These are phyloP conservation scores for Bombus superbus DNA, from an alignment of 1,140 invertebrate species.

Conservation along the genomic window DNA sequence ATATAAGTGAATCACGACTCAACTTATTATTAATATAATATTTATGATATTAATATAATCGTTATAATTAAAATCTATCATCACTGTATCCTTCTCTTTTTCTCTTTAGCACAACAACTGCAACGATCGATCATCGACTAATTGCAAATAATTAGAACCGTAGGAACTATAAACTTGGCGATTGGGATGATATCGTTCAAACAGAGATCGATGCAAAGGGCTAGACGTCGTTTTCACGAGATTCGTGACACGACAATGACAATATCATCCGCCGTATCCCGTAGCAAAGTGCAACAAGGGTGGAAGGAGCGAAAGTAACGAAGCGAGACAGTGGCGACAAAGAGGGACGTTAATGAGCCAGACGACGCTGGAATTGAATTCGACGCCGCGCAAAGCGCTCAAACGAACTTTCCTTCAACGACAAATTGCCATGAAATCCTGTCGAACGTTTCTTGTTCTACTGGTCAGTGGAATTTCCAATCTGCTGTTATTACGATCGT, in stretches of 20 bases:
- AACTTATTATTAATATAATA: too few species aligned
- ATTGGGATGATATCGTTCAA: background rate
- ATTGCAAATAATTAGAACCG: background rate
- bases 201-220: background rate
- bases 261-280: background rate
- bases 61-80: too few species aligned
- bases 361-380: slow-evolving; percentile 45
- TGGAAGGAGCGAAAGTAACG: slow-evolving; percentile 19
- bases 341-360: slow-evolving; percentile 54
- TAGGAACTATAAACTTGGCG: background rate
- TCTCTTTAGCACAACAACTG: too few species aligned
- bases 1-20: too few species aligned
- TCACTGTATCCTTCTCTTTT: too few species aligned
- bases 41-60: too few species aligned
- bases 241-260: background rate
- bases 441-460: background rate
- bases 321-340: slow-evolving; percentile 43
- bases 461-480: background rate
- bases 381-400: slow-evolving; percentile 27
- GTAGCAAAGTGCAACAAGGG: background rate
- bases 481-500: background rate
- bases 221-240: background rate
- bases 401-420: background rate
- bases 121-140: too few species aligned
- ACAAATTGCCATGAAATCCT: slow-evolving; percentile 1